Evolutionary conservation across 2,888 invertebrate species (phyloP).

Genomic region (Gerris lacustris): DNA sequence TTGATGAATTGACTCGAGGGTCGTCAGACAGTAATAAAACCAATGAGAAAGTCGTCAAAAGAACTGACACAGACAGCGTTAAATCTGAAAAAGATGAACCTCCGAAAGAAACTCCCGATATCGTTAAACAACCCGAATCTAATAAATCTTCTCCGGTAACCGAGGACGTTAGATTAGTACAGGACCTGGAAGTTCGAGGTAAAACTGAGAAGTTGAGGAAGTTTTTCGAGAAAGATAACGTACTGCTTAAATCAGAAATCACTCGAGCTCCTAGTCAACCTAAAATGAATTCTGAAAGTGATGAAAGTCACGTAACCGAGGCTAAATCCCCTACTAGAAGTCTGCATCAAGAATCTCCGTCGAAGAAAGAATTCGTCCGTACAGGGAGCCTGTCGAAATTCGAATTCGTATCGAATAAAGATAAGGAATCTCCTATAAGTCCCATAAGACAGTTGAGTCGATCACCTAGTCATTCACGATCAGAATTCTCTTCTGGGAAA

Average conservation of each 20-base stretch:
- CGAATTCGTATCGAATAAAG: not conserved
- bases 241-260: not conserved
- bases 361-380: not conserved
- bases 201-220: conserved; percentile 11
- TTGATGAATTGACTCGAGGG: not conserved
- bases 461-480: not conserved
- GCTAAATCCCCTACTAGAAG: not conserved
- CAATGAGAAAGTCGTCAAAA: not conserved
- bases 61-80: not conserved
- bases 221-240: conserved; percentile 7
- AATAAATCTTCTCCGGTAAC: not conserved
- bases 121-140: not conserved
- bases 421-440: not conserved
- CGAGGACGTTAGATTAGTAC: not conserved
- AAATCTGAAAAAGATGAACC: not conserved
- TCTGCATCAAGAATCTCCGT: not conserved
- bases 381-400: not conserved
- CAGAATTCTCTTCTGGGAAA: not conserved
- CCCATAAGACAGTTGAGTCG: not conserved
- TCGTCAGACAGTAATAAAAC: not conserved
- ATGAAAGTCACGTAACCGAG: not conserved
- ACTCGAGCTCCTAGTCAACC: not conserved
- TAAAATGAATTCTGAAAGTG: not conserved
- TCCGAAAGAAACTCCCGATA: not conserved
- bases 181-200: not conserved